Conservation (phyloP, 2,888 invertebrate species). For the Drosophila paranaensis region DNA sequence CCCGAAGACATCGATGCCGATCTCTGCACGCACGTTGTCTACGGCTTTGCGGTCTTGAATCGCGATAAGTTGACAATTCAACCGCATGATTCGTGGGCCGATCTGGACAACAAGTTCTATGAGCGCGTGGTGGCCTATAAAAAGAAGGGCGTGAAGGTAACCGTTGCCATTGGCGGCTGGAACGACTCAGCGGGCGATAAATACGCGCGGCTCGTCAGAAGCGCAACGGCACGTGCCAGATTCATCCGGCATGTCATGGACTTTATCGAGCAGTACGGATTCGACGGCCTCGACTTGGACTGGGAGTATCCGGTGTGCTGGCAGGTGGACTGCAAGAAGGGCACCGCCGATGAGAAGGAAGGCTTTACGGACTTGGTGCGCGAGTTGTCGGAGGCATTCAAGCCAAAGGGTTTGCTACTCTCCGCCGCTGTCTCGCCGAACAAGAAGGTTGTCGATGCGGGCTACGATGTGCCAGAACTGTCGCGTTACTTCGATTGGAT, state of each 20-base stretch:
- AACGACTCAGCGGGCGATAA: conserved; percentile 96
- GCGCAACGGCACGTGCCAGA: conserved; percentile 88
- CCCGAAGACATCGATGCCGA: conserved; percentile 93
- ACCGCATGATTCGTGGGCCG: conserved; percentile 95
- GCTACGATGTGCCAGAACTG: conserved; percentile 92
- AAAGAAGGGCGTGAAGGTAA: conserved; percentile 90
- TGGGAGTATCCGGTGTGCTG: conserved; percentile 98
- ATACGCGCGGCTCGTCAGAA: conserved; percentile 93
- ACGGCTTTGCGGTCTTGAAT: conserved; percentile 95
- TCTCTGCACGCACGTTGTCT: conserved; percentile 95
- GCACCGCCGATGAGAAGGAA: conserved; percentile 91
- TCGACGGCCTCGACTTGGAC: conserved; percentile 96
- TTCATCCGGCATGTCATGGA: conserved; percentile 91
- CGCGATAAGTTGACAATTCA: conserved; percentile 90
- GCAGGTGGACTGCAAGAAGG: conserved; percentile 94
- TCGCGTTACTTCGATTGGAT: conserved; percentile 94
- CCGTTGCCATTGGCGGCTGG: conserved; percentile 97
- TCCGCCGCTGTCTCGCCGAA: conserved; percentile 95
- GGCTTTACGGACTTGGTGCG: conserved; percentile 91
- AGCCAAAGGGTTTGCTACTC: conserved; percentile 89
- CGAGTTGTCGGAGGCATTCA: conserved; percentile 90
- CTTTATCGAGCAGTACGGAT: conserved; percentile 92
- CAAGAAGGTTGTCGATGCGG: conserved; percentile 92
- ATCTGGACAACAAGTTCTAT: conserved; percentile 96
- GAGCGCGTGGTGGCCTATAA: conserved; percentile 92